Evolutionary conservation across 2,888 invertebrate genomes (phyloP), one percentile per base, ranked within the genome.

Genomic region (Steinernema scapterisci): DNA sequence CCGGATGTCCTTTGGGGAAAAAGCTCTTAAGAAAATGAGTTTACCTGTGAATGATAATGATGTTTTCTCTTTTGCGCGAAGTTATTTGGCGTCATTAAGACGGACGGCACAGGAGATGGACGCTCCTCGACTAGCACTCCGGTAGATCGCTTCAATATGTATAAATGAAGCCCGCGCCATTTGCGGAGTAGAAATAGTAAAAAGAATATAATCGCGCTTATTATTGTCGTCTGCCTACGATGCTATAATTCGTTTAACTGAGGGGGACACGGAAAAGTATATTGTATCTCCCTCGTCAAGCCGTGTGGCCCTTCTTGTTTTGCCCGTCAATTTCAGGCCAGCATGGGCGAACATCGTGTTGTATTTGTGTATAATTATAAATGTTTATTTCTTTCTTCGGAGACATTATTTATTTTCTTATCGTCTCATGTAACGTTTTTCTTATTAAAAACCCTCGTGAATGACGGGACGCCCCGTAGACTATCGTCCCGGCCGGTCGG

Each of bases 191-290:
- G 25, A 27, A 63, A 25, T 63, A n/a, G 63, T 2, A 31, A 9
- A 63, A 63, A 63, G 38, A 63, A 31, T n/a, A n/a, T 63, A 63
- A 63, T 27, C 25, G 63, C 63, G 63, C 38, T 25, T 27, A 27
- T 63, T 63, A 63, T 63, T 63, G 27, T 31, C 63, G 63, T 11
- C 38, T 48, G 63, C 23, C 25, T 27, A 27, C 16, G 6, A 13
- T 6, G 27, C 63, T 25, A 23, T 63, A 63, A 63, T 63, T 63
- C 23, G 27, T 25, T 63, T 31, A 63, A 27, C 9, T 63, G 63
- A 63, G 27, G 27, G 31, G 31, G 27, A 27, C 13, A 63, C 63
- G 27, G 6, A 63, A 31, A 63, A 63, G 63, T 27, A 63, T 63
- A 63, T 63, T 27, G 63, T 31, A 27, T 25, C 38, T 38, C 38